phyloP scores from a whole-genome alignment of 1,140 invertebrate genomes.

The Drosophila ficusphila region DNA sequence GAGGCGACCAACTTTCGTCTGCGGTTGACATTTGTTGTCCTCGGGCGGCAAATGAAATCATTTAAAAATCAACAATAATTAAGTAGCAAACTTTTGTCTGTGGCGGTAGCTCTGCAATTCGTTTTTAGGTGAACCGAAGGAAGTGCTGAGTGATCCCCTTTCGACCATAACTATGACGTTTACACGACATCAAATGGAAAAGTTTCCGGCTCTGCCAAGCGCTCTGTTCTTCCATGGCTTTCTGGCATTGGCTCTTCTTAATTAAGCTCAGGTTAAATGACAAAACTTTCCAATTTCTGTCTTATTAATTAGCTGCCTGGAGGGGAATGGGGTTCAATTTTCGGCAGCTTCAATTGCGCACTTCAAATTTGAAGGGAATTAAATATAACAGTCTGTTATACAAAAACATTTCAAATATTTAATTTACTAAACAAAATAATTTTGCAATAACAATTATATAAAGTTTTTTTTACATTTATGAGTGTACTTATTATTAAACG shows the following conservation, averaged over 20 bases:
- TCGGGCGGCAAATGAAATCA: conserved; percentile 56
- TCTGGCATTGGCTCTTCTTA: conserved; percentile 44
- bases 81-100: conserved; percentile 58
- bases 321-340: neutral
- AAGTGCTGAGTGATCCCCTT: conserved; percentile 26
- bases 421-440: too few relatives aligned
- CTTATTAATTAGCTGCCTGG: conserved; percentile 50
- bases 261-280: conserved; percentile 54
- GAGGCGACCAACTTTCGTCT: conserved; percentile 36
- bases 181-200: conserved; percentile 73
- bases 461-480: too few relatives aligned
- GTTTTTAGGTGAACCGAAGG: conserved; percentile 32
- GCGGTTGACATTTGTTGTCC: conserved; percentile 54
- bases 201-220: conserved; percentile 37
- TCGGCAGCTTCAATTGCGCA: conserved; percentile 10
- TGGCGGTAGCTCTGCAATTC: conserved; percentile 32
- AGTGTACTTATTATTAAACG: too few relatives aligned
- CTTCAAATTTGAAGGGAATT: conserved; percentile 35
- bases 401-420: too few relatives aligned
- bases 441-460: too few relatives aligned
- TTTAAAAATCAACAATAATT: conserved; percentile 78
- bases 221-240: neutral
- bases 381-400: too few relatives aligned
- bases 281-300: conserved; percentile 56
- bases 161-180: conserved; percentile 47